Evolutionary conservation across 1,140 invertebrate genomes (phyloP), one percentile per base, ranked within the genome.

Genomic region (Stratiolaelaps scimitus): DNA sequence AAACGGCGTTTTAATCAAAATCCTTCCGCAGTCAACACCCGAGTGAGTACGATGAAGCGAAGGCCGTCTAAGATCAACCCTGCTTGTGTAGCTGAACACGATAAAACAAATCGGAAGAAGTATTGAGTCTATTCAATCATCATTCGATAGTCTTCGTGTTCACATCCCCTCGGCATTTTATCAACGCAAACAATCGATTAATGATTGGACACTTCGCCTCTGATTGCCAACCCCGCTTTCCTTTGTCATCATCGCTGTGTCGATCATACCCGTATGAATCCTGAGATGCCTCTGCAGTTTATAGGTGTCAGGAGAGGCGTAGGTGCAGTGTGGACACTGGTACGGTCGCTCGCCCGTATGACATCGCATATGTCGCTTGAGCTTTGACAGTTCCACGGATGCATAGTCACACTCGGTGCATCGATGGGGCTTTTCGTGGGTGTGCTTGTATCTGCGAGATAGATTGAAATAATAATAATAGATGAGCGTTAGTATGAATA

Each of bases 281-380:
- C 82, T 70, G 40, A 83, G 71, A 74, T 83, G 82, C 19, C 82
- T 71, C 72, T 83, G 83, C 19, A 98, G 77, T 77, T 97, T 97
- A 75, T 96, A 97, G 15, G 92, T 95, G 76, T 98, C 93, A 5
- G 92, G 92, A 73, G 89, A 94, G 19, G 93, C 92, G 73, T 98
- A 98, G 2, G 89, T 93, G 78, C 93, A 98, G 77, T 96, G 89
- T 0, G 88, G 87, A 75, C 93, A 98, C 78, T 85, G 85, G 76
- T 87, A 88, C 10, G 85, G 85, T 60, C 85, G 77, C 75, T 86
- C 87, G 65, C 85, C 89, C 0, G 89, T 94, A 74, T 96, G 92
- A 74, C 89, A 92, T 29, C 92, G 82, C 73, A 94, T 90, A 73
- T 96, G 92, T 46, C 92, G 78, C 66, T 92, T 89, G 34, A 95